These are phyloP conservation scores for Lacerta agilis DNA, from an alignment of 2,797 vertebrate genomes.

Conservation along the genomic window DNA sequence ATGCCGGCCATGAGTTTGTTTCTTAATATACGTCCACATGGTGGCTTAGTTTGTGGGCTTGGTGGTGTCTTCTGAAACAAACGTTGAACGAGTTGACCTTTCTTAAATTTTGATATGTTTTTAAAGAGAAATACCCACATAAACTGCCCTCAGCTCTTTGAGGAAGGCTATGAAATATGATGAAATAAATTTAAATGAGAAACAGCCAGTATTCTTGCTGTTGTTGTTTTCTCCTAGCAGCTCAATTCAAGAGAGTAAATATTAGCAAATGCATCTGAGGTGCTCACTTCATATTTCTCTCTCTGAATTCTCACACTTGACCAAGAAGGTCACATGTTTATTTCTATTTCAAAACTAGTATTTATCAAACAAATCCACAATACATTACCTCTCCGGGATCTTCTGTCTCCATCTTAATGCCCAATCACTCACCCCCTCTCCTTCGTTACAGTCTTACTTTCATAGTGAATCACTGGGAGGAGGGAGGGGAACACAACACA, in stretches of 20 bases:
- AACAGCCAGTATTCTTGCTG: neutral
- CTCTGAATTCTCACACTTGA: slow-evolving; percentile 56
- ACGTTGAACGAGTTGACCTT: too few relatives aligned
- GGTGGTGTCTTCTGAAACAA: too few relatives aligned
- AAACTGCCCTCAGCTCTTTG: neutral
- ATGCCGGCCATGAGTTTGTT: too few relatives aligned
- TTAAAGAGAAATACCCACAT: neutral
- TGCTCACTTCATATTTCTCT: slow-evolving; percentile 45
- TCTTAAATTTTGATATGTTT: too few relatives aligned
- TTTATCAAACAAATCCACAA: slow-evolving; percentile 1
- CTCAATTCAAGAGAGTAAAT: slow-evolving; percentile 1
- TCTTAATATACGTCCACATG: too few relatives aligned
- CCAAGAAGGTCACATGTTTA: slow-evolving; percentile 33
- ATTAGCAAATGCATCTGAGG: slow-evolving; percentile 46
- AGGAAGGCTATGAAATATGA: too few relatives aligned
- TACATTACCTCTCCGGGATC: slow-evolving; percentile 33
- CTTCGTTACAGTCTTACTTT: slow-evolving; percentile 57
- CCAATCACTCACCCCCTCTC: slow-evolving; percentile 9
- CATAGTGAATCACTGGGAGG: slow-evolving; percentile 24
- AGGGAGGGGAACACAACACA: neutral
- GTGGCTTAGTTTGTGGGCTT: too few relatives aligned
- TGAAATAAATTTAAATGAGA: neutral
- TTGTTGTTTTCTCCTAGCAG: slow-evolving; percentile 28
- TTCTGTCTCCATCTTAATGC: slow-evolving; percentile 48
- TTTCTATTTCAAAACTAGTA: neutral